Conservation (phyloP, 2,113 vertebrate species). For the Bettongia penicillata region DNA sequence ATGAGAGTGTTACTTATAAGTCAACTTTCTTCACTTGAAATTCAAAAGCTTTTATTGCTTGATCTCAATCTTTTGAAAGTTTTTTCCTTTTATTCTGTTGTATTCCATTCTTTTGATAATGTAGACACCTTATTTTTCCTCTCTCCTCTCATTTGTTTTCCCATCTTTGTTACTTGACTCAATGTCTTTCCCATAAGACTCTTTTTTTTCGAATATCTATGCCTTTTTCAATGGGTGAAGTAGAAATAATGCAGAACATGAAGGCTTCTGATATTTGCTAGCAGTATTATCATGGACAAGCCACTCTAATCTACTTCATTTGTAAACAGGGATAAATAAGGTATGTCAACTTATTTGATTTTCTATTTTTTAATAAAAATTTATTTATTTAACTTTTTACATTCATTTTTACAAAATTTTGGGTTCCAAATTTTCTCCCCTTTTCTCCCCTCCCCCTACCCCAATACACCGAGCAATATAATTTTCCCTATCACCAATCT, state of each 20-base stretch:
- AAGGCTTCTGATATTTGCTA: background rate
- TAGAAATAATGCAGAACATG: background rate
- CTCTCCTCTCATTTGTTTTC: background rate
- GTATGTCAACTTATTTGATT: too few species aligned
- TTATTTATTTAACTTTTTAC: too few species aligned
- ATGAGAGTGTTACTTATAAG: background rate
- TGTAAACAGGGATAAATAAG: background rate
- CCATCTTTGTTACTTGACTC: background rate
- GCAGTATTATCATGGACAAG: background rate
- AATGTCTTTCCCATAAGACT: background rate
- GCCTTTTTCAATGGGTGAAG: background rate
- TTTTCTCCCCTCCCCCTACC: too few species aligned
- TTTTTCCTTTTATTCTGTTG: background rate
- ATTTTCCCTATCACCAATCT: too few species aligned
- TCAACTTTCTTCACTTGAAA: background rate
- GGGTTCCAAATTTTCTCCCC: too few species aligned
- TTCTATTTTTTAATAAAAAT: too few species aligned
- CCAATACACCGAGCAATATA: too few species aligned
- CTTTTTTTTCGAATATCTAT: background rate
- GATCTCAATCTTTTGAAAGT: background rate
- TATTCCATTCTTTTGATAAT: background rate
- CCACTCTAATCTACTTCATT: background rate
- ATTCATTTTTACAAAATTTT: too few species aligned
- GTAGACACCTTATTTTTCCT: background rate
- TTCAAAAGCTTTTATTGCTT: background rate